Base-by-base conservation (phyloP, 2,797 vertebrate genomes). In the Labeo calbasu region DNA sequence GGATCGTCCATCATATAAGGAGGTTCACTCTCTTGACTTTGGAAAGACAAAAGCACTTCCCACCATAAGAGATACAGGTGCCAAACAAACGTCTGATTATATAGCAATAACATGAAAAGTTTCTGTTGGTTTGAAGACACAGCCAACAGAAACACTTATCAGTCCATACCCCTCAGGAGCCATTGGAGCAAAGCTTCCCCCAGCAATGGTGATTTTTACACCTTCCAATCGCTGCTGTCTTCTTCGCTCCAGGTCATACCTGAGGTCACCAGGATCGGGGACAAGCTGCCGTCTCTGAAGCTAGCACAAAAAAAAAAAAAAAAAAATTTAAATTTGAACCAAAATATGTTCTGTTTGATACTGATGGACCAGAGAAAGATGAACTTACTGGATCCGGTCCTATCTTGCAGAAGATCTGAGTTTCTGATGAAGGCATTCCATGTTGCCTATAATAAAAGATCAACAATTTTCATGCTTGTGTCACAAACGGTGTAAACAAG, bases 161-260 rank as follows among this genome's bases (percentile, higher is more conserved):
- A 40, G 25, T 23, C 12, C 65, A 69, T 85, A 95, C 94, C 92
- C 90, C 63, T 76, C 53, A 1, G 82, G 8, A 1, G 48, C 57
- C 1, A 46, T 82, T 88, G 92, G 91, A 57, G 89, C 59, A 6
- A 82, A 36, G 7, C 53, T 83, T 48, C 79, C 88, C 0, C 94
- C 95, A 6, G 89, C 73, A 65, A 96, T 95, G 0, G 95, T 95
- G 79, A 95, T 92, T 84, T 92, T 94, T 1, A 95, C 95, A 0
- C 92, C 94, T 77, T 95, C 94, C 71, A 94, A 90, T n/a, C 92
- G 91, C 90, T 95, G 92, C 88, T 94, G 95, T 12, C 95, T 85
- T 83, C 92, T 92, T 80, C 93, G 90, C 86, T 96, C 95, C 81
- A 96, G 93, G 89, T 95, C 93, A 23, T 95, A 92, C 25, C 95